Base-by-base conservation (phyloP, 2,113 vertebrate species). In the Nanorana parkeri region DNA sequence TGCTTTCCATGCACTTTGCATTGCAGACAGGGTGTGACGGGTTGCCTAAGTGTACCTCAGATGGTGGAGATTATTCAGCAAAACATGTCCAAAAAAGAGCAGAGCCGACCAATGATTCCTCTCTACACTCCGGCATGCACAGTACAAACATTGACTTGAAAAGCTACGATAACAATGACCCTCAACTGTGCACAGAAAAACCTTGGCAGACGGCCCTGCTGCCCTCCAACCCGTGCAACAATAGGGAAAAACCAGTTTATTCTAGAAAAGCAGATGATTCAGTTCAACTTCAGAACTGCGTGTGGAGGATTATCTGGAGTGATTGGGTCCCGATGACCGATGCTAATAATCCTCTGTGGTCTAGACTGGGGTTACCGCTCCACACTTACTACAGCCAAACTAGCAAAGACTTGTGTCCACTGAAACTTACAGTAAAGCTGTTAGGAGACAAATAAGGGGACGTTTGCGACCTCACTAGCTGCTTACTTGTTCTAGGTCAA, bases 1-100 rank as follows among this genome's bases (percentile, higher is more conserved):
- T 60, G 72, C 24, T 75, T 75, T 60, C 5, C 72, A 74, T 60
- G 29, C 28, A 60, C 71, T 74, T 74, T 74, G 71, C 71, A 60
- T 41, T 74, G 11, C 13, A 75, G 72, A 61, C 54, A 36, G 29
- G 71, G 71, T n/a, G 71, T 4, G 29, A 32, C 19, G 17, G n/a
- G 19, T 29, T n/a, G 56, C 51, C 69, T 32, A 13, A 8, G 56
- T 23, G 28, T 8, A 16, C 11, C 41, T 74, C 28, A 15, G 5
- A 23, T 23, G 21, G 28, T 20, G 20, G 1, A 41, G 13, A 7
- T 16, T n/a, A n/a, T 5, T n/a, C 28, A 29, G 4, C 29, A 13
- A 55, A 20, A 8, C 24, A 20, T 16, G 69, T 72, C 69, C 55
- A 28, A 8, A 19, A 24, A 19, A 17, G 54, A 17, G 28, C 20